phyloP scores from a whole-genome alignment of 2,888 invertebrate species.

The Iselma pallidipennis region DNA sequence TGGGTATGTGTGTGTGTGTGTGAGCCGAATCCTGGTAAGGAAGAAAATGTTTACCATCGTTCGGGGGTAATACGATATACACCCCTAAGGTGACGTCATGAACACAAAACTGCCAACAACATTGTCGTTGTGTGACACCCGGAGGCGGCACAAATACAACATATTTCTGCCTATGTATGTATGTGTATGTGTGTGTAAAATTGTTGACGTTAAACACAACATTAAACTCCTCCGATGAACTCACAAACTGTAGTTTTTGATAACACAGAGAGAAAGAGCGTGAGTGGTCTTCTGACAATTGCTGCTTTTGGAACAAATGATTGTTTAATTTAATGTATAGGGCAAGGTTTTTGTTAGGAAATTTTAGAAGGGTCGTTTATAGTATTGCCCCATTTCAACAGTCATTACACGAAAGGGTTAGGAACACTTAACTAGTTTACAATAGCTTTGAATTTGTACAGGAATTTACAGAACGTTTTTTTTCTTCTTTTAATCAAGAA shows the following conservation, averaged over 20 bases:
- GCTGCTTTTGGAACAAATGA: neutral
- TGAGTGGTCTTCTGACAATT: neutral
- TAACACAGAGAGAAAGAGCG: too few species aligned
- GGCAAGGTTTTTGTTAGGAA: neutral
- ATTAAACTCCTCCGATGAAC: too few species aligned
- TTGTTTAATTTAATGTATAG: neutral
- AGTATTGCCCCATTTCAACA: neutral
- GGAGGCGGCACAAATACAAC: neutral
- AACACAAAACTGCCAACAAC: neutral
- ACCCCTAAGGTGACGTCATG: neutral
- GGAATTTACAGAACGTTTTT: too few species aligned
- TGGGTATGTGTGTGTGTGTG: too few species aligned
- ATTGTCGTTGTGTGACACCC: neutral
- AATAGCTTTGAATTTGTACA: neutral
- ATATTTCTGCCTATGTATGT: too few species aligned
- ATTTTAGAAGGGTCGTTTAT: neutral
- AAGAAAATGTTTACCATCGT: neutral
- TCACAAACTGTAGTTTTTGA: too few species aligned
- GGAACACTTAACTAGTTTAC: neutral
- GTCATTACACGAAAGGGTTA: neutral
- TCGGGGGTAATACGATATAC: neutral
- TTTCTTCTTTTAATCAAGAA: too few species aligned
- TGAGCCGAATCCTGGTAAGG: too few species aligned
- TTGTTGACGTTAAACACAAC: too few species aligned
- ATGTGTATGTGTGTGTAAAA: too few species aligned